These are phyloP conservation scores for Simalia tracyae DNA, from an alignment of 2,797 vertebrate species.

Conservation along the genomic window DNA sequence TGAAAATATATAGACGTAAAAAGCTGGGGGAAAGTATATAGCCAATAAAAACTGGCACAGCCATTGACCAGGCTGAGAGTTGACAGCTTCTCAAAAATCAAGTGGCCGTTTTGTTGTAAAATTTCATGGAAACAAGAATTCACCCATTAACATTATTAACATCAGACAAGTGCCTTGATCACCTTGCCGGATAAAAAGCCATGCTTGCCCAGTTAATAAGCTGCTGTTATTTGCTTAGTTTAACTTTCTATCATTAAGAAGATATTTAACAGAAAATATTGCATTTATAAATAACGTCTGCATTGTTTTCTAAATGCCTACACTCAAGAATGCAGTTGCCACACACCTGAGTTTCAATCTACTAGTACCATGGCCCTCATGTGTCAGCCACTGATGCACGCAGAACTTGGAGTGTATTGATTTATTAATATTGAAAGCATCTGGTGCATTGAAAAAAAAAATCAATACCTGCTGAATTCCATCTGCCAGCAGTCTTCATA, in stretches of 20 bases:
- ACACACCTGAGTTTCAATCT: not conserved
- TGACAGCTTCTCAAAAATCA: not conserved
- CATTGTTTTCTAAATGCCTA: slow-evolving; percentile 12
- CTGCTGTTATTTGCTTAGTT: not conserved
- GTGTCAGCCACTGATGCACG: not conserved
- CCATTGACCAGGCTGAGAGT: not conserved
- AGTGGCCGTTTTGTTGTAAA: not conserved
- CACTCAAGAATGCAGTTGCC: too few species aligned
- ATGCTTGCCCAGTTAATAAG: slow-evolving; percentile 2
- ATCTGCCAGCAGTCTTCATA: not conserved
- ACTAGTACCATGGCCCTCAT: not conserved
- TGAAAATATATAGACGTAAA: not conserved
- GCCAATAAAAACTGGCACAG: slow-evolving; percentile 28
- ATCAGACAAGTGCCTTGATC: slow-evolving; percentile 50
- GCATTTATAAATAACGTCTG: not conserved
- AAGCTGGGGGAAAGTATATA: not conserved
- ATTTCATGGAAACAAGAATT: slow-evolving; percentile 15
- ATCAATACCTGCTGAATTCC: not conserved
- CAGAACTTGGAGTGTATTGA: too few species aligned
- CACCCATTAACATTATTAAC: slow-evolving; percentile 28
- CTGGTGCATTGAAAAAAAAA: not conserved
- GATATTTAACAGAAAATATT: not conserved
- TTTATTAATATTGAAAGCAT: not conserved
- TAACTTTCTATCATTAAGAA: not conserved
- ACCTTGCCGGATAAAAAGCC: slow-evolving; percentile 18